These are phyloP conservation scores for Pollenia amentaria DNA, from an alignment of 2,888 invertebrate genomes.

Conservation along the genomic window DNA sequence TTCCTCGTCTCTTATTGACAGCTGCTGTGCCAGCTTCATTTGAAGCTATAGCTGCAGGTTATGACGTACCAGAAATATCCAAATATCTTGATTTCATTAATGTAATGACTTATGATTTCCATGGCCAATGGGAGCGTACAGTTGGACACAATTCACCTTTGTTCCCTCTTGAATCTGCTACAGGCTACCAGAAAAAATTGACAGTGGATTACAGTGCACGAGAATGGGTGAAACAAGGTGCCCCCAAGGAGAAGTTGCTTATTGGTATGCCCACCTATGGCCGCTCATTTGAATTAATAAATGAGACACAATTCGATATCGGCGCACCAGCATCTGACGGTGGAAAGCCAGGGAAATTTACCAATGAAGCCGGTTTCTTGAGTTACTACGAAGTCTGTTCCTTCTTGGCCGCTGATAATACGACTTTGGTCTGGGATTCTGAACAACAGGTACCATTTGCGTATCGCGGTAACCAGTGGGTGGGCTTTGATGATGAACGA, in stretches of 20 bases:
- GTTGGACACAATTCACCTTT: slow-evolving; percentile 97
- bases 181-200: slow-evolving; percentile 95
- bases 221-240: slow-evolving; percentile 97
- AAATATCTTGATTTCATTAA: slow-evolving; percentile 97
- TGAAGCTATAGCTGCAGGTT: slow-evolving; percentile 96
- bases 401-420: slow-evolving; percentile 94
- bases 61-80: slow-evolving; percentile 96
- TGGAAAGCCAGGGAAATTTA: slow-evolving; percentile 93
- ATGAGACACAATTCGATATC: slow-evolving; percentile 95
- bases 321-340: slow-evolving; percentile 96
- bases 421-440: slow-evolving; percentile 97
- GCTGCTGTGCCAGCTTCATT: slow-evolving; percentile 97
- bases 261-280: slow-evolving; percentile 98
- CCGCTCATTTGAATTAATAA: slow-evolving; percentile 94
- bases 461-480: slow-evolving; percentile 95
- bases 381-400: slow-evolving; percentile 98
- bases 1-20: slow-evolving; percentile 91
- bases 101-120: slow-evolving; percentile 98
- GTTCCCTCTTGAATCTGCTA: slow-evolving; percentile 94
- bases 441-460: slow-evolving; percentile 98
- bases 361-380: slow-evolving; percentile 96
- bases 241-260: slow-evolving; percentile 96
- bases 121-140: slow-evolving; percentile 96
- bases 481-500: slow-evolving; percentile 97
- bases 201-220: slow-evolving; percentile 96